Evolutionary conservation across 2,797 vertebrate genomes (phyloP), one percentile per base, ranked within the genome.

Genomic region (Natrix natrix): DNA sequence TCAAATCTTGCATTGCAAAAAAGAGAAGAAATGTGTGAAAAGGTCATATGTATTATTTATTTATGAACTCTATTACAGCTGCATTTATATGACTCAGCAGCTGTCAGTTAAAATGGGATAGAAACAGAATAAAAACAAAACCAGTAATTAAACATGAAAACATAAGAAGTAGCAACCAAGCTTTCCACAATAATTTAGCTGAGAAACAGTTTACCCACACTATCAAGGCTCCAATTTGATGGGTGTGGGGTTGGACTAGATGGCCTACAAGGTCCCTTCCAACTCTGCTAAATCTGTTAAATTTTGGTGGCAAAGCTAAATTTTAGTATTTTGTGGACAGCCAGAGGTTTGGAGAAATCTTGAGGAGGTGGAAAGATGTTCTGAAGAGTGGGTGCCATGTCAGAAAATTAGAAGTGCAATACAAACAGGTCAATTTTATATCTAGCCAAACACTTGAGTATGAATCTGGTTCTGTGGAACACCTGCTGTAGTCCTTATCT

Each of bases 1-100:
- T 99, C 99, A 98, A 99, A 99, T 97, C 99, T 99, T 95, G 87
- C 11, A 93, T 0, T 37, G 59, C 1, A 87, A 1, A 83, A 94
- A 90, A 93, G 55, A 48, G 14, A 0, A 95, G 32, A 96, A 95
- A 2, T 5, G 95, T 74, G 11, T 92, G 83, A 28, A 95, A 92
- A 92, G 43, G 43, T 48, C 5, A 12, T 24, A 83, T 24, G 37
- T 12, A 83, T 83, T 48, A 48, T 83, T 83, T 48, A 83, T 24
- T 83, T 83, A 48, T 83, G 43, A 24, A 83, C 48, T 83, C 20
- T 83, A 0, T 61, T 48, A 83, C 0, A 4, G 37, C 20, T 83
- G 20, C 43, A 24, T 83, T 48, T 83, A 83, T 24, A 48, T 83
- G 37, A 83, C 74, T 83, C 3, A 3, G 17, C 17, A 43, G 32